Base-by-base conservation (phyloP, 2,888 invertebrate species). In the Rhabditophanes sp. region DNA sequence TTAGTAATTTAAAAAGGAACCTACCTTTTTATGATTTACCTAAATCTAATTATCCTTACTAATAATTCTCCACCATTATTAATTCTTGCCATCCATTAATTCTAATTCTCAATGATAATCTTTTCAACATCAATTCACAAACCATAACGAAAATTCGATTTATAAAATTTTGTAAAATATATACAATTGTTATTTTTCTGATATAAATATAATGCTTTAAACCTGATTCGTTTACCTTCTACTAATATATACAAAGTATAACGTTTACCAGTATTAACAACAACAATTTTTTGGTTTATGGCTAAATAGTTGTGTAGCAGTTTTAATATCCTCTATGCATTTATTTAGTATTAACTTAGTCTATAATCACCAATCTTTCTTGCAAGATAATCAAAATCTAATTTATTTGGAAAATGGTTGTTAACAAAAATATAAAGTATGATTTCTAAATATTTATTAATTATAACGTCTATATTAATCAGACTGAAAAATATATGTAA, bases 51-150 rank as follows among this genome's bases (percentile, higher is more conserved):
- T 25, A 25, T 5, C 6, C 15, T 25, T 25, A 25, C 14, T 15
- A 14, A 25, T 15, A 25, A 25, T 14, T 5, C 14, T 14, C 25
- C 14, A 14, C 14, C 25, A 25, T 15, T 14, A 25, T 14, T 25
- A 25, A 25, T 15, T 14, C 6, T 14, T 14, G 4, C 25, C 15
- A 25, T 25, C 25, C 5, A 14, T 25, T 6, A 14, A 25, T 14
- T 25, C 25, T 25, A 14, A 14, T 25, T 25, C 15, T 15, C 25
- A 25, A 25, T 14, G 14, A 25, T 14, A 25, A 25, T 14, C n/a
- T n/a, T 25, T 14, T 25, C 14, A 14, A 15, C 15, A 14, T 14
- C 25, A 25, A 25, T 25, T 14, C 25, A 25, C 25, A 25, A 25
- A 6, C 25, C 15, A 14, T 6, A 4, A 4, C 5, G 4, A 4